Base-by-base conservation (phyloP, 2,113 vertebrate species). In the Thunnus maccoyii region DNA sequence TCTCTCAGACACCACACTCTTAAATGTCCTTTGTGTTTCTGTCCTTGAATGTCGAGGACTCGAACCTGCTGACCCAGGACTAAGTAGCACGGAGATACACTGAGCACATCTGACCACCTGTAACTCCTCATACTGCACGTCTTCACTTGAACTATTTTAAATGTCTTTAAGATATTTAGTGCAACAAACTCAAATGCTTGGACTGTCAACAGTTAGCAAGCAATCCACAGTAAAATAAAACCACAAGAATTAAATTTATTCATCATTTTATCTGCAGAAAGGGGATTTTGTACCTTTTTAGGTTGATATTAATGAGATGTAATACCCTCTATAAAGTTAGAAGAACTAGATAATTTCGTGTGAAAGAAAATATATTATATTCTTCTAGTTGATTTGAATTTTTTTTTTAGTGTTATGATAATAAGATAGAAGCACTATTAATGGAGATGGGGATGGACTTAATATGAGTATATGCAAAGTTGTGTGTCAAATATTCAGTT, bases 1-100 rank as follows among this genome's bases (percentile, higher is more conserved):
- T 86, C 86, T 89, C 84, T 86, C 62, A 82, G 90, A 86, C 83
- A 69, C 71, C 54, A 63, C 70, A n/a, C 75, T 88, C 72, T 77
- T 78, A 75, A 88, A 80, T 8, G 51, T 16, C 79, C 80, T 92
- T 92, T 91, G 86, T 88, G 50, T 61, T 30, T 56, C 55, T 84
- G 89, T 74, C 86, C 83, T 72, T 84, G 79, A 89, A 78, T 22
- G 71, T 77, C 0, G 17, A 80, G 74, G 71, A 71, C 72, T 57
- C 0, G 1, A 67, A 69, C 22, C 70, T n/a, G 11, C 52, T 64
- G 68, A 72, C 61, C 54, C 32, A 2, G 20, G 58, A 80, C 61
- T 48, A 47, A 66, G 75, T 1, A 20, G 65, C 72, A 47, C 5
- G 0, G 32, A 63, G 25, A 47, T 20, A 4, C 10, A 20, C 15